These are phyloP conservation scores for Vultur gryphus DNA, from an alignment of 2,797 vertebrate genomes.

Conservation along the genomic window DNA sequence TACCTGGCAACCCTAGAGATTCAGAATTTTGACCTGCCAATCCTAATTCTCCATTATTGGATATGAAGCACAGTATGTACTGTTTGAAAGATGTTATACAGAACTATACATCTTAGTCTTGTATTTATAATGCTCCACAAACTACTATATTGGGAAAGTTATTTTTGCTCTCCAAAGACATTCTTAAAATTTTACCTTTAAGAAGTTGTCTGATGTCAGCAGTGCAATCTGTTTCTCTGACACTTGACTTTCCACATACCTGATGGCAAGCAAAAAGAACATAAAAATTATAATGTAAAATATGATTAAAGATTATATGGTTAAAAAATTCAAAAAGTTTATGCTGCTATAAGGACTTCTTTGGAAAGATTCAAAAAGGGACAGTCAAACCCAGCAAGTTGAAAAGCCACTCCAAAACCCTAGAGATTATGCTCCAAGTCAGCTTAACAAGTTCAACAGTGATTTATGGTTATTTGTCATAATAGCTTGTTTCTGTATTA, in stretches of 20 bases:
- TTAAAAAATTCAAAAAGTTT: not conserved
- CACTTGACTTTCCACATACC: constrained; percentile 84
- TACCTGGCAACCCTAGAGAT: not conserved
- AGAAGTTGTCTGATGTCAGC: constrained; percentile 77
- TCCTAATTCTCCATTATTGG: not conserved
- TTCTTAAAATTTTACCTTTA: constrained; percentile 82
- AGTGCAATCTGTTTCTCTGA: constrained; percentile 81
- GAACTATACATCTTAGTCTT: not conserved
- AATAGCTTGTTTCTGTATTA: not conserved
- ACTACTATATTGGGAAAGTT: not conserved
- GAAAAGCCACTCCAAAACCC: not conserved
- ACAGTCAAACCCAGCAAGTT: not conserved
- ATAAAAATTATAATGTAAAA: not conserved
- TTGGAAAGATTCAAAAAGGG: not conserved
- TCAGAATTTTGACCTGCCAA: not conserved
- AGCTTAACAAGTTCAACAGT: not conserved
- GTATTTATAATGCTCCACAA: not conserved
- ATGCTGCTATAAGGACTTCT: not conserved
- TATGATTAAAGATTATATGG: not conserved
- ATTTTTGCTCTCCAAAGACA: not conserved
- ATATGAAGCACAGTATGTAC: not conserved
- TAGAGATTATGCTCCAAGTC: not conserved
- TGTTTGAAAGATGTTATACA: not conserved
- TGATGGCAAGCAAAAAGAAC: constrained; percentile 57
- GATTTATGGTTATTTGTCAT: not conserved